These are phyloP conservation scores for Bradypodion pumilum DNA, from an alignment of 2,797 vertebrate genomes.

Conservation along the genomic window DNA sequence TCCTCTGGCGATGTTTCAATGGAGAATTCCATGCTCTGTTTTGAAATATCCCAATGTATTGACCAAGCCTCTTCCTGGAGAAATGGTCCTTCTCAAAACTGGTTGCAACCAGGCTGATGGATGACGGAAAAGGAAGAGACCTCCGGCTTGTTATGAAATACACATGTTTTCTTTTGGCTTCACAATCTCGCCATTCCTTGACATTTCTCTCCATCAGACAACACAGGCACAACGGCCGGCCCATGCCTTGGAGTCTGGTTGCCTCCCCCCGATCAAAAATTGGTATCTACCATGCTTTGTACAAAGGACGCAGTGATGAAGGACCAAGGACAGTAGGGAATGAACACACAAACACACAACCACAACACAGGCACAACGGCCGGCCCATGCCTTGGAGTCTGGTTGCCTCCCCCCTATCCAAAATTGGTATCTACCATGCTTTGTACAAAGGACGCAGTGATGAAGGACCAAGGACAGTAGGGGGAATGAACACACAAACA, in stretches of 20 bases:
- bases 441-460: neutral
- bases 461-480: too few relatives aligned
- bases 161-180: neutral
- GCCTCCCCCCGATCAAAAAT: neutral
- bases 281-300: neutral
- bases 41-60: too few relatives aligned
- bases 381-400: neutral
- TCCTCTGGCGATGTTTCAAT: too few relatives aligned
- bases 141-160: neutral
- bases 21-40: too few relatives aligned
- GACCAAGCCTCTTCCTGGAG: too few relatives aligned
- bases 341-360: too few relatives aligned
- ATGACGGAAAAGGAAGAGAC: neutral
- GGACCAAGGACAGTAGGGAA: too few relatives aligned
- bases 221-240: neutral
- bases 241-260: neutral
- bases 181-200: neutral
- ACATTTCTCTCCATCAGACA: neutral
- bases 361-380: neutral
- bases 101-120: neutral
- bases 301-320: too few relatives aligned
- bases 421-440: neutral
- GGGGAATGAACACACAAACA: too few relatives aligned
- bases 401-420: too few relatives aligned
- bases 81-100: too few relatives aligned